Evolutionary conservation across 1,140 invertebrate genomes (phyloP).

Genomic region (Aporrectodea caliginosa): DNA sequence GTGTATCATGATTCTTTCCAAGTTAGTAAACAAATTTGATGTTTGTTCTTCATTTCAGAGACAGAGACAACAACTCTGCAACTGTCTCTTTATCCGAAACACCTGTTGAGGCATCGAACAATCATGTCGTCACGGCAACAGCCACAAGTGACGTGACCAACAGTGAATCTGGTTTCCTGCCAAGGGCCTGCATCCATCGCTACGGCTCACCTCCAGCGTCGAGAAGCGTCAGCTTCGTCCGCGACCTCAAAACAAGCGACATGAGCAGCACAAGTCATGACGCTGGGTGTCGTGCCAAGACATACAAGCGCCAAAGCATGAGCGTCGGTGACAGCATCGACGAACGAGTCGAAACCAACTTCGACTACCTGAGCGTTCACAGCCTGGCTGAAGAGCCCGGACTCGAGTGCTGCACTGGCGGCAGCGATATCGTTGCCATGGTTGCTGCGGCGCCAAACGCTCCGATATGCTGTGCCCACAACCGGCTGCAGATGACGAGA

Average conservation of each 20-base stretch:
- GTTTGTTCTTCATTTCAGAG: too few species aligned
- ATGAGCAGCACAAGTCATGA: neutral
- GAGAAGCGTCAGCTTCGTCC: constrained; percentile 14
- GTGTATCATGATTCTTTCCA: too few species aligned
- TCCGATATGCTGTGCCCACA: neutral
- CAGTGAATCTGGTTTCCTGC: neutral
- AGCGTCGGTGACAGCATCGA: constrained; percentile 33
- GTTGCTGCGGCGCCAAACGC: constrained; percentile 6
- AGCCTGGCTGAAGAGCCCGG: constrained; percentile 18
- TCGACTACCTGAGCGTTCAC: constrained; percentile 27
- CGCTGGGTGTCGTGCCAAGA: neutral
- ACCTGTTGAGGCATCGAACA: neutral
- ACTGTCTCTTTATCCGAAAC: constrained; percentile 15
- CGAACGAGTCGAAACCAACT: constrained; percentile 16
- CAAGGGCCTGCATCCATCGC: neutral
- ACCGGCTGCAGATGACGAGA: neutral
- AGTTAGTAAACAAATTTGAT: too few species aligned
- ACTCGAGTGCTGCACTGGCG: constrained; percentile 22
- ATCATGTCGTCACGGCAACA: neutral
- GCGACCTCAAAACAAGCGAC: neutral
- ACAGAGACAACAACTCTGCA: constrained; percentile 17
- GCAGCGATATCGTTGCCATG: constrained; percentile 23
- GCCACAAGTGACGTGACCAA: neutral
- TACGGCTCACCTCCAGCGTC: constrained; percentile 17
- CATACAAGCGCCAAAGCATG: constrained; percentile 30